These are phyloP conservation scores for Sapayoa aenigma DNA, from an alignment of 2,113 vertebrate genomes.

Conservation along the genomic window DNA sequence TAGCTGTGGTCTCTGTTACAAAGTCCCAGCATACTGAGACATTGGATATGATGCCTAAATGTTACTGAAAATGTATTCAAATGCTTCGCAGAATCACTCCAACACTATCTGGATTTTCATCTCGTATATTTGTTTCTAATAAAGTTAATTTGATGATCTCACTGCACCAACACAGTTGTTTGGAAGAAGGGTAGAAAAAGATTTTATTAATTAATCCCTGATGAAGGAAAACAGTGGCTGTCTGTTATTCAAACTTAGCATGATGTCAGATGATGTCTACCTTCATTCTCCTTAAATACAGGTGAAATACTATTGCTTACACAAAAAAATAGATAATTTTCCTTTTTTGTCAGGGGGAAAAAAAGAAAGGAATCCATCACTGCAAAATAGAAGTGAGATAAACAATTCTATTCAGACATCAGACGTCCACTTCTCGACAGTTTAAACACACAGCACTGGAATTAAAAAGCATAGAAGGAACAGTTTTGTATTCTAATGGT, in stretches of 20 bases:
- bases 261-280: neutral
- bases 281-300: neutral
- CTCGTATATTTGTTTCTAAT: neutral
- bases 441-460: neutral
- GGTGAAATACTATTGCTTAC: neutral
- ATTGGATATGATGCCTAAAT: neutral
- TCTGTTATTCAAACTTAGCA: neutral
- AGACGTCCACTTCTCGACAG: neutral
- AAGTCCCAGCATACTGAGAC: neutral
- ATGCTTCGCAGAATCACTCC: neutral
- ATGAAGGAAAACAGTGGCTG: neutral
- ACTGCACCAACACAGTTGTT: neutral
- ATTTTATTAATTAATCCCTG: neutral
- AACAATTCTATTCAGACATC: neutral
- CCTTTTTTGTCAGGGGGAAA: rapidly evolving
- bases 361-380: neutral
- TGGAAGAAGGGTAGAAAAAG: neutral
- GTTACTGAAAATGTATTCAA: neutral
- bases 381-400: neutral
- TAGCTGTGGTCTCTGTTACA: neutral
- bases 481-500: neutral
- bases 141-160: neutral
- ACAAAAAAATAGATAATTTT: neutral
- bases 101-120: neutral
- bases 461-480: neutral